These are phyloP conservation scores for Trididemnum nubilum DNA, from an alignment of 23 tunicate genomes.

Conservation along the genomic window DNA sequence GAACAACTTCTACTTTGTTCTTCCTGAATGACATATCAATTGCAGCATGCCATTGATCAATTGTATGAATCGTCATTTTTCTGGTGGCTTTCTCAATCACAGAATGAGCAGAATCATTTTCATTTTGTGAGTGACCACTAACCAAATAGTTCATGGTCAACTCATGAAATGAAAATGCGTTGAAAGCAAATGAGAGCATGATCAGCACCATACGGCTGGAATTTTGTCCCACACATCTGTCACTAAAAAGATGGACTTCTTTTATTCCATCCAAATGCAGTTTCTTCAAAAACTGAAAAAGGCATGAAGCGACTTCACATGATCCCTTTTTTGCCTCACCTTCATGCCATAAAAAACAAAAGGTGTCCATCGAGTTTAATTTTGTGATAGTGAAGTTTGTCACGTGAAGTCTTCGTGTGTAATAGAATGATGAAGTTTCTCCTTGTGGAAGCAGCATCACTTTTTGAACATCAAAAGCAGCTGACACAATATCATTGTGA, in stretches of 20 bases:
- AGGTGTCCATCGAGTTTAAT: too few species aligned
- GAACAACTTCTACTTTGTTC: not conserved
- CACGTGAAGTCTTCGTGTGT: too few species aligned
- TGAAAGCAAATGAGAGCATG: not conserved
- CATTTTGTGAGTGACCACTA: slow-evolving; percentile 9
- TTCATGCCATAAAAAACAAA: too few species aligned
- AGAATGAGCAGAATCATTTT: slow-evolving; percentile 1
- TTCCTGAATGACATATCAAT: slow-evolving; percentile 9
- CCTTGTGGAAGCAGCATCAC: too few species aligned
- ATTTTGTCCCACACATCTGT: not conserved
- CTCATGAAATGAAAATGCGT: not conserved
- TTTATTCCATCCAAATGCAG: too few species aligned
- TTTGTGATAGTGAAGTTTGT: too few species aligned
- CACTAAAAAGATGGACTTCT: not conserved
- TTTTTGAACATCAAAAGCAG: too few species aligned
- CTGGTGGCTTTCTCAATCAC: slow-evolving; percentile 9
- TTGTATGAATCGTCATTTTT: not conserved
- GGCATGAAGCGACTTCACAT: too few species aligned
- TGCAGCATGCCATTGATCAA: slow-evolving; percentile 19
- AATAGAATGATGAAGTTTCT: too few species aligned
- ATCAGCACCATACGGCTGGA: not conserved
- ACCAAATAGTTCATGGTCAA: slow-evolving; percentile 9
- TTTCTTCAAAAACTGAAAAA: too few species aligned
- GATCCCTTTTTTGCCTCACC: too few species aligned
- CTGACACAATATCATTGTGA: too few species aligned